Percentiles rank a stretch among this genome's conserved stretches.
Conservation (phyloP, 2,113 vertebrate species). For the Megaceryle torquata region DNA sequence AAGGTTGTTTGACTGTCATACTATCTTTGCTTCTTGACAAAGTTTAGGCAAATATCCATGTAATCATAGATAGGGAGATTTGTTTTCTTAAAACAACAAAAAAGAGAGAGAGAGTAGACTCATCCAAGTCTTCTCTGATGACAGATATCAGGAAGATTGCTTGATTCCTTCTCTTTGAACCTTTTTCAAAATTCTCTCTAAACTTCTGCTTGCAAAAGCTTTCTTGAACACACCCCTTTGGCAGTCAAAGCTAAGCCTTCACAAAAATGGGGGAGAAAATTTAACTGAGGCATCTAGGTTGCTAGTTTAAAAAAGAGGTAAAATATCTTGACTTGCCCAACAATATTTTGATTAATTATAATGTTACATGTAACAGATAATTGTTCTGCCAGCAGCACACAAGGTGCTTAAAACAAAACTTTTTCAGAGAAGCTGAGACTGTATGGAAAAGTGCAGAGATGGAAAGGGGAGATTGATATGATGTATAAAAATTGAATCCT, state of each 20-base stretch:
- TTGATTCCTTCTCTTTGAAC: slow-evolving; percentile 52
- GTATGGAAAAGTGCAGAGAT: neutral
- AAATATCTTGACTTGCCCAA: slow-evolving; percentile 24
- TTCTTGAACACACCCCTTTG: neutral
- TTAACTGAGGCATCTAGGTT: slow-evolving; percentile 10
- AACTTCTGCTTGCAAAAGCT: neutral
- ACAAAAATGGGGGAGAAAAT: neutral
- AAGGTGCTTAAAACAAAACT: slow-evolving; percentile 8
- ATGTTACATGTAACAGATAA: neutral
- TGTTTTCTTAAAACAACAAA: slow-evolving; percentile 9
- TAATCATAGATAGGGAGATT: slow-evolving; percentile 31
- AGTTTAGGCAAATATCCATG: slow-evolving; percentile 55
- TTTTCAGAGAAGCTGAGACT: neutral
- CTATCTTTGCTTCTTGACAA: slow-evolving; percentile 26
- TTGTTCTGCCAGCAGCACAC: slow-evolving; percentile 31
- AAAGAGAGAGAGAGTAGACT: neutral
- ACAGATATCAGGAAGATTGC: slow-evolving; percentile 21
- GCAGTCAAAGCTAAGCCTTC: neutral
- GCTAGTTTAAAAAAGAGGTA: slow-evolving; percentile 19
- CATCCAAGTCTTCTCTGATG: slow-evolving; percentile 16
- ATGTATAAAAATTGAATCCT: slow-evolving; percentile 24
- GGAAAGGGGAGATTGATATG: neutral
- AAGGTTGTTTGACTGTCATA: slow-evolving; percentile 18
- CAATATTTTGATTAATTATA: slow-evolving; percentile 32
- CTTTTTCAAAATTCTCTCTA: neutral